A percentile compares a stretch with the other conserved stretches of the same genome.
phyloP scores from a whole-genome alignment of 2,888 invertebrate genomes.

The Gastrophysa polygoni region DNA sequence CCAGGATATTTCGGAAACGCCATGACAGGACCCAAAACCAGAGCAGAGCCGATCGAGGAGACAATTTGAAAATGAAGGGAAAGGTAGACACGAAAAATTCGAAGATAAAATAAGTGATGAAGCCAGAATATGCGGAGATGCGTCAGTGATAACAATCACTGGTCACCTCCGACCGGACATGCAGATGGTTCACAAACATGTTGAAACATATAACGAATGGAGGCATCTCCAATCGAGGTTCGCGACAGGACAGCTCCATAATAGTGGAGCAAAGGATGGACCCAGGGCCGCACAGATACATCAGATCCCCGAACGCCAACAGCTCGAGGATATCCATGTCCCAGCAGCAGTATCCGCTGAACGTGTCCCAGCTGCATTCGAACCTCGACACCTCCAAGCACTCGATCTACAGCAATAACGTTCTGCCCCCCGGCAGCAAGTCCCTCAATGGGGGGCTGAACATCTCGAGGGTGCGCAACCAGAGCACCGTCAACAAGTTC shows the following conservation, averaged over 20 bases:
- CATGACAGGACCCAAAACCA: background rate
- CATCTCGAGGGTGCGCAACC: slow-evolving; percentile 62
- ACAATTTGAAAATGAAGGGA: slow-evolving; percentile 28
- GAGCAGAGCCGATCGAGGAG: background rate
- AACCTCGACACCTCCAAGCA: slow-evolving; percentile 69
- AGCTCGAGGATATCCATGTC: slow-evolving; percentile 50
- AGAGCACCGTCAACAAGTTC: slow-evolving; percentile 54
- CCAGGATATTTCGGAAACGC: background rate
- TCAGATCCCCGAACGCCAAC: slow-evolving; percentile 50
- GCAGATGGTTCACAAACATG: slow-evolving; percentile 58
- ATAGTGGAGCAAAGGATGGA: slow-evolving; percentile 53
- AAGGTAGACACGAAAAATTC: slow-evolving; percentile 39
- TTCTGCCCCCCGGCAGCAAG: slow-evolving; percentile 44
- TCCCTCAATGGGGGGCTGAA: slow-evolving; percentile 64
- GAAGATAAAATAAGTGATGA: slow-evolving; percentile 39
- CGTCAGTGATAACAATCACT: slow-evolving; percentile 47
- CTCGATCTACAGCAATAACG: slow-evolving; percentile 65
- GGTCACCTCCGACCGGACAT: slow-evolving; percentile 36
- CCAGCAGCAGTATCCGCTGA: slow-evolving; percentile 70
- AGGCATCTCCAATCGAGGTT: slow-evolving; percentile 60
- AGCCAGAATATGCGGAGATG: slow-evolving; percentile 49
- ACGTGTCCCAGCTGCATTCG: slow-evolving; percentile 71
- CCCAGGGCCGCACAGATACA: slow-evolving; percentile 49
- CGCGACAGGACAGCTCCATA: slow-evolving; percentile 57
- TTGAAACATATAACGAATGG: slow-evolving; percentile 72